These are phyloP conservation scores for Arion vulgaris DNA, from an alignment of 1,140 invertebrate species.

Conservation along the genomic window DNA sequence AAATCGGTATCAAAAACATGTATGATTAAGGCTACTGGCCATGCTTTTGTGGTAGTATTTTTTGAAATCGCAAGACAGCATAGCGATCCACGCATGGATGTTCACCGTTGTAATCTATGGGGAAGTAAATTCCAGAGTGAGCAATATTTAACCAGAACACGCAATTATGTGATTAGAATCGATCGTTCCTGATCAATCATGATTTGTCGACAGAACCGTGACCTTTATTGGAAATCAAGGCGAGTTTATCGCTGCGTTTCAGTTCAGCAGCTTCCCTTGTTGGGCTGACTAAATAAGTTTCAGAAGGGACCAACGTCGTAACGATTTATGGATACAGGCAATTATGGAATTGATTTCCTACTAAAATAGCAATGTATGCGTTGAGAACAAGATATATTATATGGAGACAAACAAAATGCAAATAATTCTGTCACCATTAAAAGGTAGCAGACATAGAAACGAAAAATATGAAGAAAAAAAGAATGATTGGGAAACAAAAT, in stretches of 20 bases:
- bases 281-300: constrained; percentile 1
- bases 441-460: not conserved
- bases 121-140: not conserved
- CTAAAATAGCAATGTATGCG: not conserved
- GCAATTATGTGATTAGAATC: constrained; percentile 27
- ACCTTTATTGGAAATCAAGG: constrained; percentile 23
- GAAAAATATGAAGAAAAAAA: not conserved
- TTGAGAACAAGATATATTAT: not conserved
- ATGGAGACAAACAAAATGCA: not conserved
- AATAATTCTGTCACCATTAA: not conserved
- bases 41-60: too few species aligned
- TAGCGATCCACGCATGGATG: not conserved
- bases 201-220: not conserved
- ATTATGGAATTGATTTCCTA: constrained; percentile 12
- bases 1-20: too few species aligned
- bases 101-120: not conserved
- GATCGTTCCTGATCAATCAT: constrained; percentile 21
- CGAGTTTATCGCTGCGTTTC: not conserved
- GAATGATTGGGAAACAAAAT: not conserved
- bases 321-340: not conserved
- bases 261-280: not conserved
- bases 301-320: not conserved
- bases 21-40: too few species aligned
- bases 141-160: constrained; percentile 1
- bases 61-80: too few species aligned